These are phyloP conservation scores for Leptogaster cylindrica DNA, from an alignment of 2,888 invertebrate species.

Conservation along the genomic window DNA sequence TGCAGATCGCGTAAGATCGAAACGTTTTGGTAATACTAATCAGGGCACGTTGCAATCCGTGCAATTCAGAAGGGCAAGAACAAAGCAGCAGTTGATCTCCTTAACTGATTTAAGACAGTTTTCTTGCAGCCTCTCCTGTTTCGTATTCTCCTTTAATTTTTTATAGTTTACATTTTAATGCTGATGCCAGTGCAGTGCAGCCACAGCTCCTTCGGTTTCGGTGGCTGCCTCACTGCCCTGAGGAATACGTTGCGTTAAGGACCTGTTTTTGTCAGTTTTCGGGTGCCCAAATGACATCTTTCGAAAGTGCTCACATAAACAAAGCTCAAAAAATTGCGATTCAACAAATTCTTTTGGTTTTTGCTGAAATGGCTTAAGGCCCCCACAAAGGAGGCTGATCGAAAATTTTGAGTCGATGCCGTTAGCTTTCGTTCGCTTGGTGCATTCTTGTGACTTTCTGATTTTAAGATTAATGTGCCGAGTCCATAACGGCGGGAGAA, in stretches of 20 bases:
- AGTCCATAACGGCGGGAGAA: background rate
- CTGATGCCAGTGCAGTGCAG: slow-evolving; percentile 6
- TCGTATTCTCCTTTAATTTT: slow-evolving; percentile 33
- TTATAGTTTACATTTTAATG: slow-evolving; percentile 26
- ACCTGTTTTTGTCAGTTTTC: slow-evolving; percentile 38
- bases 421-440: background rate
- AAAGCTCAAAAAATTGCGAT: slow-evolving; percentile 38
- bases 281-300: slow-evolving; percentile 41
- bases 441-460: background rate
- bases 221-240: slow-evolving; percentile 15
- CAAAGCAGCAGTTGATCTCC: slow-evolving; percentile 32
- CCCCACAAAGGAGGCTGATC: slow-evolving; percentile 25
- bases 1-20: slow-evolving; percentile 45
- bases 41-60: slow-evolving; percentile 27
- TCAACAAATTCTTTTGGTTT: slow-evolving; percentile 27
- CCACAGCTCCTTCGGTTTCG: background rate
- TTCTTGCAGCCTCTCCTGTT: slow-evolving; percentile 6
- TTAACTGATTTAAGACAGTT: slow-evolving; percentile 41
- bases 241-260: slow-evolving; percentile 26
- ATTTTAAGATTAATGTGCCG: slow-evolving; percentile 15
- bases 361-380: slow-evolving; percentile 10
- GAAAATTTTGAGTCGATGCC: slow-evolving; percentile 25
- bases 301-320: slow-evolving; percentile 41
- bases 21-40: slow-evolving; percentile 44
- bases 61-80: slow-evolving; percentile 36